A percentile compares a stretch with the other conserved stretches of the same genome.
phyloP scores from a whole-genome alignment of 2,797 vertebrate species.

The Macroramphosus scolopax region DNA sequence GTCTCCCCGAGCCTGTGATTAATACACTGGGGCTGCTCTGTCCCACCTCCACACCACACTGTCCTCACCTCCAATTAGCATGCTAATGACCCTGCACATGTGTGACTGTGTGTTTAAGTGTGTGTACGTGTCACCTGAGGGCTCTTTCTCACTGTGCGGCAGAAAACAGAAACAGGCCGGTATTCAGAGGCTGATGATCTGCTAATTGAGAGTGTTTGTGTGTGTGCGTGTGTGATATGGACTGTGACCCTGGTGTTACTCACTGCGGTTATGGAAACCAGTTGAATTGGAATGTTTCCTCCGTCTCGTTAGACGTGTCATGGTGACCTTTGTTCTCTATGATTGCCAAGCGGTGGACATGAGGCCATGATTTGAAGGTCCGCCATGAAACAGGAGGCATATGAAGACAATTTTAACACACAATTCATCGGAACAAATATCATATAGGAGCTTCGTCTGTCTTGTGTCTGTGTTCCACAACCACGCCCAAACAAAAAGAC shows the following conservation, averaged over 20 bases:
- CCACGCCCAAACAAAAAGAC: no score
- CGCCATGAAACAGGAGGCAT: no score
- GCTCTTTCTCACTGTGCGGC: constrained; percentile 56
- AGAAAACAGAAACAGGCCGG: constrained; percentile 66
- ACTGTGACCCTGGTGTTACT: constrained; percentile 45
- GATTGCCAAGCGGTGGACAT: constrained; percentile 33
- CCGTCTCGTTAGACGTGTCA: constrained; percentile 52
- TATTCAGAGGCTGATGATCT: constrained; percentile 47
- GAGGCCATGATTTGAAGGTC: constrained; percentile 29
- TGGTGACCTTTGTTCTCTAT: constrained; percentile 63
- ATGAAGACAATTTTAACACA: no score
- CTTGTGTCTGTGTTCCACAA: no score
- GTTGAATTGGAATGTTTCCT: constrained; percentile 53
- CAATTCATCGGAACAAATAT: no score
- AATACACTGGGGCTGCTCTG: constrained; percentile 66
- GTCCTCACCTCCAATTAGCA: constrained; percentile 78
- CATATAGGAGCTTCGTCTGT: no score
- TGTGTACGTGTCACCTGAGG: constrained; percentile 62
- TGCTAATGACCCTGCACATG: constrained; percentile 68
- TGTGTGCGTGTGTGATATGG: constrained; percentile 27
- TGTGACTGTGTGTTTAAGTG: constrained; percentile 34
- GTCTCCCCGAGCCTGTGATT: constrained; percentile 66
- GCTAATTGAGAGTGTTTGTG: constrained; percentile 49
- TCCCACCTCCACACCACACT: constrained; percentile 71
- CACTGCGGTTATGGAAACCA: constrained; percentile 62